Conservation (phyloP, 2,797 vertebrate genomes). For the Syngnathus rostellatus region DNA sequence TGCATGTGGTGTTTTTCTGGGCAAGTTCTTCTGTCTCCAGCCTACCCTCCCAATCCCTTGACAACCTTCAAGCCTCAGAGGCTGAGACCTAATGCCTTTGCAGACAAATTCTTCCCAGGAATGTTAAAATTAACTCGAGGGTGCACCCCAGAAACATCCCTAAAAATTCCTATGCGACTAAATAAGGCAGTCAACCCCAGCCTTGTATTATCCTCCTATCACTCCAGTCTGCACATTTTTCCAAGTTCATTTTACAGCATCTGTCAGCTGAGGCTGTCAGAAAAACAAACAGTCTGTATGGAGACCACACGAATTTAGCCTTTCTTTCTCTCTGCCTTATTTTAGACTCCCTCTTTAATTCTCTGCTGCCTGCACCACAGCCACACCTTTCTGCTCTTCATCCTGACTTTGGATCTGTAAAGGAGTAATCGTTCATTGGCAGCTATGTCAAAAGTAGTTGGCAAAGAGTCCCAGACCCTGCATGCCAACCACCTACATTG, state of each 20-base stretch:
- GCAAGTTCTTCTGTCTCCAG: conserved; percentile 43
- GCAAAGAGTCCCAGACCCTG: conserved; percentile 14
- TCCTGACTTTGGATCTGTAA: conserved; percentile 29
- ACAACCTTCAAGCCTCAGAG: conserved; percentile 15
- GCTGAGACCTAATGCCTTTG: conserved; percentile 27
- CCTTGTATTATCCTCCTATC: conserved; percentile 13
- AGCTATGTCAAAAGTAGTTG: conserved; percentile 14
- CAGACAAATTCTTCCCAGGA: conserved; percentile 41
- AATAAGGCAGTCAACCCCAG: conserved; percentile 17
- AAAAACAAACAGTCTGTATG: conserved; percentile 53
- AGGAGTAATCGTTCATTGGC: conserved; percentile 15
- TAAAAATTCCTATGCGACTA: conserved; percentile 18
- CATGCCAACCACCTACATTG: conserved; percentile 16
- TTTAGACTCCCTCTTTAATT: neutral
- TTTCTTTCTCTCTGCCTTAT: conserved; percentile 24
- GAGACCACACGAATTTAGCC: conserved; percentile 53
- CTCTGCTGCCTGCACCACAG: conserved; percentile 21
- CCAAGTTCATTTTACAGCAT: conserved; percentile 32
- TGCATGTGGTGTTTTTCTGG: conserved; percentile 47
- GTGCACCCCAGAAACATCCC: conserved; percentile 37
- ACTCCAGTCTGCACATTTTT: conserved; percentile 25
- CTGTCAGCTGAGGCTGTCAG: conserved; percentile 54
- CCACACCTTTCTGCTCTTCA: conserved; percentile 44
- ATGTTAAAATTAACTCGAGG: conserved; percentile 50
- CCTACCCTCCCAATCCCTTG: conserved; percentile 47